Evolutionary conservation across 1,140 invertebrate species (phyloP), one percentile per base, ranked within the genome.

Genomic region (Nautilus pompilius): DNA sequence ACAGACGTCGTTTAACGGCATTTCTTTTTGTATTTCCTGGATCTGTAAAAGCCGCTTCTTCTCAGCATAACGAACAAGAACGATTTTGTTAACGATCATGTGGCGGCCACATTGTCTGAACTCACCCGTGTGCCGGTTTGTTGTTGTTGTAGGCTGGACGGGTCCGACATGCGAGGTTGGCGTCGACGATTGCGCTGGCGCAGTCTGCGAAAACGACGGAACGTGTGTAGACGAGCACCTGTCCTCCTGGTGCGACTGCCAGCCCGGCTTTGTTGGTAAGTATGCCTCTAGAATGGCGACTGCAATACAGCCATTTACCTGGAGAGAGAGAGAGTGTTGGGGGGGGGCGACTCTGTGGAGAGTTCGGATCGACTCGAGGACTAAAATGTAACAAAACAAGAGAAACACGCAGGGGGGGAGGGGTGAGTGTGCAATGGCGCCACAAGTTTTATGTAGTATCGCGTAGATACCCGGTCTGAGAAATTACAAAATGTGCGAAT

Each of bases 231-330:
- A 64, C 48, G 24, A 20, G 22, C 17, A 29, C 8, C 20, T 34
- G 6, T 24, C 20, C 13, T 58, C 46, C 33, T 17, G 2, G 20
- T 62, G 60, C 26, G 33, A 3, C 10, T 58, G 59, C 29, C 3
- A 91, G 22, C 86, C 89, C 0, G 93, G 92, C 36, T 96, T 89
- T 84, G 89, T 88, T 51, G 93, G 93, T 51, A 28, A 24, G 49
- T 20, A 53, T 1, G 24, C 13, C n/a, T 41, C 36, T 41, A n/a
- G n/a, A n/a, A n/a, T n/a, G n/a, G n/a, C n/a, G n/a, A n/a, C n/a
- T n/a, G n/a, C n/a, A n/a, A n/a, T n/a, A n/a, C n/a, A n/a, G n/a
- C n/a, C n/a, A n/a, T n/a, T n/a, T n/a, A n/a, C n/a, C n/a, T n/a
- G n/a, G n/a, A n/a, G n/a, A n/a, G n/a, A n/a, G n/a, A n/a, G n/a